Conservation (phyloP, 2,888 invertebrate species). For the Gastrophysa polygoni region DNA sequence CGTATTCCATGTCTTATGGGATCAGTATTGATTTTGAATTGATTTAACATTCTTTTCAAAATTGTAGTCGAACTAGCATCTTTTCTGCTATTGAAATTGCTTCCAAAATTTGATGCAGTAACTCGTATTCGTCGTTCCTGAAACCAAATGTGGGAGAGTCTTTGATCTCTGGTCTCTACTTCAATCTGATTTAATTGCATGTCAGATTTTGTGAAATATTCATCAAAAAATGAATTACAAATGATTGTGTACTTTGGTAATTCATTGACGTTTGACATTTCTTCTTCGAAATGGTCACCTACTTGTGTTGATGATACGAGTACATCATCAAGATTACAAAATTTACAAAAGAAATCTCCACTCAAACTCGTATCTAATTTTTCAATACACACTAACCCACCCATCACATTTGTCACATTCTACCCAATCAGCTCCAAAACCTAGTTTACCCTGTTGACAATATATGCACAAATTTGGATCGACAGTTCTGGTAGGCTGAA, state of each 20-base stretch:
- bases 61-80: neutral
- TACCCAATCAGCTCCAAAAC: conserved; percentile 16
- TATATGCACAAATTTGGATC: conserved; percentile 15
- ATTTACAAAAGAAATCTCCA: conserved; percentile 9
- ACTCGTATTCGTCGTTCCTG: conserved; percentile 8
- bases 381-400: conserved; percentile 21
- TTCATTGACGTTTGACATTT: too few species aligned
- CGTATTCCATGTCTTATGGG: neutral
- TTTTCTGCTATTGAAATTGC: neutral
- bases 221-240: neutral
- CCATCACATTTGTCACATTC: conserved; percentile 20
- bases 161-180: neutral
- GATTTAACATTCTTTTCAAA: neutral
- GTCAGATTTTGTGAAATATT: neutral
- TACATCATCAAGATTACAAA: neutral
- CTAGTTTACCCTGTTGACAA: conserved; percentile 12
- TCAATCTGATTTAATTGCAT: neutral
- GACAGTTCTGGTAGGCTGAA: neutral
- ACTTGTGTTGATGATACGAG: too few species aligned
- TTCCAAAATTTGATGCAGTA: conserved; percentile 8
- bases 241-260: neutral
- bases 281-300: too few species aligned
- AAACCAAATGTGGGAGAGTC: conserved; percentile 7
- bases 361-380: neutral
- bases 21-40: neutral